phyloP scores from a whole-genome alignment of 2,113 vertebrate species.

The Scophthalmus maximus region DNA sequence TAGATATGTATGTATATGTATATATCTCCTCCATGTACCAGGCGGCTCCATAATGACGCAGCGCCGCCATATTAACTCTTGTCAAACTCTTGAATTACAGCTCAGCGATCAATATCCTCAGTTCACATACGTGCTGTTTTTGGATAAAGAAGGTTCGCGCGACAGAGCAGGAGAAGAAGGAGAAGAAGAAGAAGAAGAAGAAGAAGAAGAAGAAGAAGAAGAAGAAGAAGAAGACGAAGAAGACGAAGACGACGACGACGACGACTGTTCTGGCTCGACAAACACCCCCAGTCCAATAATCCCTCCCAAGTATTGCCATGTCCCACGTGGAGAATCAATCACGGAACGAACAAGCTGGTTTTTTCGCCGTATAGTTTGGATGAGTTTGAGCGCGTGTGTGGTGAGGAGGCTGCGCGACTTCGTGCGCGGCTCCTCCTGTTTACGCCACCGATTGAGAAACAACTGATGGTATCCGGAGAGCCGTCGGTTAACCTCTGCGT shows the following conservation, averaged over 20 bases:
- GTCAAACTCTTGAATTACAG: slow-evolving; percentile 41
- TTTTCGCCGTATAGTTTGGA: slow-evolving; percentile 67
- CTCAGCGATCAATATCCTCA: slow-evolving; percentile 46
- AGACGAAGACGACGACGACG: too few species aligned
- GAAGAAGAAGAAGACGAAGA: too few species aligned
- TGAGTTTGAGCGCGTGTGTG: slow-evolving; percentile 52
- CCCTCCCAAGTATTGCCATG: slow-evolving; percentile 4
- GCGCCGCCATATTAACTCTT: slow-evolving; percentile 31
- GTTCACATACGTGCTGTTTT: slow-evolving; percentile 26
- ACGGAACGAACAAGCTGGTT: slow-evolving; percentile 34
- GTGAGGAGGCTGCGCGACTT: too few species aligned
- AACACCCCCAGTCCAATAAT: slow-evolving; percentile 53
- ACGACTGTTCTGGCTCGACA: slow-evolving; percentile 34
- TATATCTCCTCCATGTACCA: background rate
- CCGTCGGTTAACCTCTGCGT: too few species aligned
- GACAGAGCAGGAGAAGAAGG: too few species aligned
- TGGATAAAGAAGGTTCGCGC: slow-evolving; percentile 38
- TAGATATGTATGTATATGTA: too few species aligned
- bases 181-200: too few species aligned
- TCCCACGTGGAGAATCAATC: slow-evolving; percentile 58
- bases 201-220: too few species aligned
- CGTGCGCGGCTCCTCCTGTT: too few species aligned
- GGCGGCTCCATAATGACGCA: slow-evolving; percentile 24
- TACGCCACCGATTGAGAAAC: too few species aligned
- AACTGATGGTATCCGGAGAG: too few species aligned